These are phyloP conservation scores for Cepaea hortensis DNA, from an alignment of 2,888 invertebrate species.

Conservation along the genomic window DNA sequence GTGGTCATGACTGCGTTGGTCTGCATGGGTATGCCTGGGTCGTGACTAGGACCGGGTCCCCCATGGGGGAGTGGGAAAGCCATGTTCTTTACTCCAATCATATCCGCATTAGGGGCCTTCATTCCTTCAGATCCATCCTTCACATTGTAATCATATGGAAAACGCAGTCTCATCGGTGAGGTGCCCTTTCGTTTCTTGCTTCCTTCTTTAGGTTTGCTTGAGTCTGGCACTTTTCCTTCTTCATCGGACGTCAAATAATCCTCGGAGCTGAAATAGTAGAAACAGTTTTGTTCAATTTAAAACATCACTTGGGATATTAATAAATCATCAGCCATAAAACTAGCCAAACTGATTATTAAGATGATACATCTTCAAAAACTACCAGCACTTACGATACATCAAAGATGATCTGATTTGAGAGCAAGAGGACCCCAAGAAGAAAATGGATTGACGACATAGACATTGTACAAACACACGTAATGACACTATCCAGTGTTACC, in stretches of 20 bases:
- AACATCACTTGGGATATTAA: no score
- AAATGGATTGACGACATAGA: no score
- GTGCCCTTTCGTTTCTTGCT: constrained; percentile 48
- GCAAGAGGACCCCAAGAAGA: no score
- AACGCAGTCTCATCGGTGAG: constrained; percentile 44
- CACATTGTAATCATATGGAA: constrained; percentile 47
- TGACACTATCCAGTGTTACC: no score
- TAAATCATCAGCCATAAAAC: no score
- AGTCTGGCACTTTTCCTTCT: constrained; percentile 31
- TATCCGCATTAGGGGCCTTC: constrained; percentile 34
- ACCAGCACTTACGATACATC: no score
- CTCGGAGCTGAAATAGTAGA: constrained; percentile 41
- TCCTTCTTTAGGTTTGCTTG: constrained; percentile 45
- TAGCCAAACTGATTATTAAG: no score
- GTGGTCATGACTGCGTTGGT: constrained; percentile 39
- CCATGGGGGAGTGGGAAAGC: constrained; percentile 46
- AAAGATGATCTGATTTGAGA: no score
- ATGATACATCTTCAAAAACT: no score
- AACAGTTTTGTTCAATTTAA: no score
- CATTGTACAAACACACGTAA: no score
- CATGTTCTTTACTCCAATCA: constrained; percentile 46
- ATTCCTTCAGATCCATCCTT: constrained; percentile 40
- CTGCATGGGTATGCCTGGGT: constrained; percentile 29
- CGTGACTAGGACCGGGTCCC: constrained; percentile 26
- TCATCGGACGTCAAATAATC: constrained; percentile 48